These are phyloP conservation scores for Quadroppia sp. DNA, from an alignment of 2,888 invertebrate species.

Conservation along the genomic window DNA sequence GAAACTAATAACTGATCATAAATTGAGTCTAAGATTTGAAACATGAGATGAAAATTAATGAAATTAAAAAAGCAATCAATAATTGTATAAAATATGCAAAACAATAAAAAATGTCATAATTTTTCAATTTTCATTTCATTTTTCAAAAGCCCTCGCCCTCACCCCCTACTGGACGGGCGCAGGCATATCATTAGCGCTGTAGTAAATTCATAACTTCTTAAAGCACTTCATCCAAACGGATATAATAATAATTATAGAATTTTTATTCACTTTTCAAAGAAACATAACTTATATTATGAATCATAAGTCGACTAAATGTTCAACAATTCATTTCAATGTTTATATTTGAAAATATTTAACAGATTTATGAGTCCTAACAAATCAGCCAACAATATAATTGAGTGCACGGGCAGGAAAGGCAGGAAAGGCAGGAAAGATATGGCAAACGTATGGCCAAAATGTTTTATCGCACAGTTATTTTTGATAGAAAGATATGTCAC, in stretches of 20 bases:
- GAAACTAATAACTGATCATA: not conserved
- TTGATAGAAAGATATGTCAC: too few relatives aligned
- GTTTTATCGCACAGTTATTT: too few relatives aligned
- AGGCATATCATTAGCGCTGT: not conserved
- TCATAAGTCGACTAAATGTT: not conserved
- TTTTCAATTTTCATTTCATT: not conserved
- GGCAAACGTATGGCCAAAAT: too few relatives aligned
- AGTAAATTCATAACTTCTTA: not conserved
- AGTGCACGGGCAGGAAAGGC: too few relatives aligned
- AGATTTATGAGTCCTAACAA: not conserved
- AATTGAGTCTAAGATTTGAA: not conserved
- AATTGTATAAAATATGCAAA: constrained; percentile 23
- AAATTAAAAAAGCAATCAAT: not conserved
- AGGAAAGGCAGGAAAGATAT: too few relatives aligned
- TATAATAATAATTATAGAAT: constrained; percentile 12
- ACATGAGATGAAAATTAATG: constrained; percentile 28
- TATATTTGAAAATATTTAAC: too few relatives aligned
- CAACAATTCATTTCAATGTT: too few relatives aligned
- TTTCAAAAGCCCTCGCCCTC: not conserved
- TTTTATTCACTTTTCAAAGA: not conserved
- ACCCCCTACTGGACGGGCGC: constrained; percentile 3
- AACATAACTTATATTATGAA: constrained; percentile 23
- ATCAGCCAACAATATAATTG: not conserved
- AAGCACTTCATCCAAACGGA: not conserved
- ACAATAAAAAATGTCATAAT: constrained; percentile 22